A percentile compares a stretch with the other conserved stretches of the same genome.
These are phyloP conservation scores for Neostethus bicornis DNA, from an alignment of 2,797 vertebrate species.

Conservation along the genomic window DNA sequence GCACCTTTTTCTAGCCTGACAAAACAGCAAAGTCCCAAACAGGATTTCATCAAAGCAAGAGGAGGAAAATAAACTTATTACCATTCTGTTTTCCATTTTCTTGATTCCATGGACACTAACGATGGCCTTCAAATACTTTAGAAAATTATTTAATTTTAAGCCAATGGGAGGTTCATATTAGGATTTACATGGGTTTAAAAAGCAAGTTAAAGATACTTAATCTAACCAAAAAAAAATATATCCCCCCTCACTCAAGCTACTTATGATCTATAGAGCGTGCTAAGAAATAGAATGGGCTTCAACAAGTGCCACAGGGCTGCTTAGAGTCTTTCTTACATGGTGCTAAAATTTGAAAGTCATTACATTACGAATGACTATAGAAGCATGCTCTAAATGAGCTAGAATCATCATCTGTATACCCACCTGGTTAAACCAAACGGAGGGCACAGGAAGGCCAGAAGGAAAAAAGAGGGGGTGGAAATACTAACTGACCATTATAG, in stretches of 20 bases:
- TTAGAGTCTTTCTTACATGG: conserved; percentile 29
- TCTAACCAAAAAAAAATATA: conserved; percentile 43
- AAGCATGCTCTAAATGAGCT: conserved; percentile 27
- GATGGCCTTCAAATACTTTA: conserved; percentile 50
- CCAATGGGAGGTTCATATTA: conserved; percentile 31
- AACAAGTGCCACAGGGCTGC: conserved; percentile 26
- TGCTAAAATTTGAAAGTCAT: conserved; percentile 57
- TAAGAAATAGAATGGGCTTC: conserved; percentile 27
- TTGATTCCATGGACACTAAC: conserved; percentile 54
- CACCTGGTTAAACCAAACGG: conserved; percentile 31
- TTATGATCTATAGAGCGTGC: conserved; percentile 55
- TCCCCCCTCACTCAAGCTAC: conserved; percentile 15
- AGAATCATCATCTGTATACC: conserved; percentile 4
- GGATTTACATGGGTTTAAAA: conserved; percentile 46
- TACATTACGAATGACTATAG: conserved; percentile 32
- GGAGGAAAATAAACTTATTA: conserved; percentile 31
- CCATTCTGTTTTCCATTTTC: conserved; percentile 55
- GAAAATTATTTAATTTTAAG: conserved; percentile 51
- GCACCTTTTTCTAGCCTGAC: conserved; percentile 45
- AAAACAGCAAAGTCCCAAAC: conserved; percentile 52
- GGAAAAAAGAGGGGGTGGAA: conserved; percentile 31
- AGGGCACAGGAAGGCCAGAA: conserved; percentile 43
- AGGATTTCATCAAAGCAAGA: conserved; percentile 49
- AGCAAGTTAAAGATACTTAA: conserved; percentile 34
- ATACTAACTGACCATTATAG: conserved; percentile 61